Percentiles rank a stretch among this genome's conserved stretches.
Conservation (phyloP, 2,888 invertebrate species). For the Unio pictorum region DNA sequence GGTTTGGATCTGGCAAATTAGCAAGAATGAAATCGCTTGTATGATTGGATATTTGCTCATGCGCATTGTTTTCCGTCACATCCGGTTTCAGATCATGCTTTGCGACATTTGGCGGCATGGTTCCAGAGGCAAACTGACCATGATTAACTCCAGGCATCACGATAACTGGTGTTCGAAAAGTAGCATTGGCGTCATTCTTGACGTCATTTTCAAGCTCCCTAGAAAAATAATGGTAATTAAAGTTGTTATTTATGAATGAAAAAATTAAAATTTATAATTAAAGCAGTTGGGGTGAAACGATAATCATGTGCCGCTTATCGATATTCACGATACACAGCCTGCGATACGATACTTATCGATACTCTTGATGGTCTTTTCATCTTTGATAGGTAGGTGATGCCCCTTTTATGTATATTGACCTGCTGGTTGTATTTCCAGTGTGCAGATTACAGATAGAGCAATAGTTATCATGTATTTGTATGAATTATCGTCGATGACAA, state of each 20-base stretch:
- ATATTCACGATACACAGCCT: no score
- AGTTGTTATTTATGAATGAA: no score
- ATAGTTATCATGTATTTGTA: no score
- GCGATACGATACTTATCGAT: no score
- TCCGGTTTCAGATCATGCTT: constrained; percentile 45
- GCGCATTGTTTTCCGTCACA: constrained; percentile 34
- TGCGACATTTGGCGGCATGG: constrained; percentile 44
- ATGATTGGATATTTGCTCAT: constrained; percentile 36
- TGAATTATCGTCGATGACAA: no score
- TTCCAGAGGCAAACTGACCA: constrained; percentile 50
- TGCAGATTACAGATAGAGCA: no score
- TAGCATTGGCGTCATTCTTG: constrained; percentile 9
- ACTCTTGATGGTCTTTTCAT: no score
- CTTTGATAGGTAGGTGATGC: no score
- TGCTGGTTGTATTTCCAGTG: no score
- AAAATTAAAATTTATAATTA: neutral
- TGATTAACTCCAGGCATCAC: constrained; percentile 48
- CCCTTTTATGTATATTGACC: no score
- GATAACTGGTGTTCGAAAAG: constrained; percentile 46
- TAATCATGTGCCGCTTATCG: no score
- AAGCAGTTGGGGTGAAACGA: no score
- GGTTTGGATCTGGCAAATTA: constrained; percentile 16
- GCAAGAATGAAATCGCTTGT: constrained; percentile 38
- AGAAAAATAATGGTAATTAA: neutral
- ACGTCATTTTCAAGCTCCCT: constrained; percentile 28